Evolutionary conservation across 2,113 vertebrate species (phyloP), one percentile per base, ranked within the genome.

Genomic region (Piprites chloris): DNA sequence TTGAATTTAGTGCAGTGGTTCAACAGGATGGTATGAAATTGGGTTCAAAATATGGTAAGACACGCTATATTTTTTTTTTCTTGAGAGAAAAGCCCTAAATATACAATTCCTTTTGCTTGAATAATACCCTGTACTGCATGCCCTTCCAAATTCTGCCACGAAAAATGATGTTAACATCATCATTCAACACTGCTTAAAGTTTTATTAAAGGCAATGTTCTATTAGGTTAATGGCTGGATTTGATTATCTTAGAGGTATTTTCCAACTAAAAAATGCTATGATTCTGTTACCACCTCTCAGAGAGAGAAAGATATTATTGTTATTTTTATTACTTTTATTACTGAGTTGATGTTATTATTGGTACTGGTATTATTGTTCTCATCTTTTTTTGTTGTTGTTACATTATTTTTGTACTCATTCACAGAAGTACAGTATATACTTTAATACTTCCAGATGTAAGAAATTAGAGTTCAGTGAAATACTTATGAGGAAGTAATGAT

Each of bases 141-240:
- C 5, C 23, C 4, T 41, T 58, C 37, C 21, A 26, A 76, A 61
- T 65, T 83, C 35, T 68, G 52, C 16, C 1, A 1, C 6, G 37
- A 85, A 79, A 94, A 72, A 58, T 22, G 6, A 85, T 42, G 18
- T 39, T 55, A 44, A 9, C 4, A 26, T 8, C 8, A 65, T 39
- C 11, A 52, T n/a, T 62, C 32, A 53, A 78, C 5, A 49, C 11
- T 18, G 5, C 35, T 83, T 55, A 41, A 52, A 53, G 14, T n/a
- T 33, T 69, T 53, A 46, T 28, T 47, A 68, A 52, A 53, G 11
- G 20, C 10, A 61, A 53, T 30, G 20, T 53, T 68, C 52, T 46
- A 53, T 53, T 75, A 68, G 0, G 0, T n/a, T 68, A 61, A 47
- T 9, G 33, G n/a, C 22, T 47, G n/a, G 16, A 61, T 24, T 63